These are phyloP conservation scores for Brachyalestes nurse DNA, from an alignment of 2,797 vertebrate genomes.

Conservation along the genomic window DNA sequence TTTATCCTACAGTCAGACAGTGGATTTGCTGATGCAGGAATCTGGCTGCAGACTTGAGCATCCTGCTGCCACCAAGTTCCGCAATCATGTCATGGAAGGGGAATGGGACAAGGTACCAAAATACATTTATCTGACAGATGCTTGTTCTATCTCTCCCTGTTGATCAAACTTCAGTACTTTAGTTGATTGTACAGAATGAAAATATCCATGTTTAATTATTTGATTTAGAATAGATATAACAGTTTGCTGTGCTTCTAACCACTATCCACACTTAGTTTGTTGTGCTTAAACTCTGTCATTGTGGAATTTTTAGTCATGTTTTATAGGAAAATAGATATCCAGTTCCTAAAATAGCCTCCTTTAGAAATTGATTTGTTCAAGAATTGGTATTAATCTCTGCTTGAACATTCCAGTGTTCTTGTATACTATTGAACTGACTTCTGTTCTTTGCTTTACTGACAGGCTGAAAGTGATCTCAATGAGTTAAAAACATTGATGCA, in stretches of 20 bases:
- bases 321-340: not conserved
- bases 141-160: too few species aligned
- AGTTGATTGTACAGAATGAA: not conserved
- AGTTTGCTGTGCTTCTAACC: not conserved
- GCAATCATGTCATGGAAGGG: slow-evolving; percentile 98
- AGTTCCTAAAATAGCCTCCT: not conserved
- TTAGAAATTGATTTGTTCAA: not conserved
- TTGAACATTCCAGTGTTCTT: not conserved
- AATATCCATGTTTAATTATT: not conserved
- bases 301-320: not conserved
- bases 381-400: not conserved
- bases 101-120: slow-evolving; percentile 95
- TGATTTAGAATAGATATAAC: not conserved
- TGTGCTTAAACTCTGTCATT: not conserved
- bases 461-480: slow-evolving; percentile 98
- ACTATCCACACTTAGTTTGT: not conserved
- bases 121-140: not conserved
- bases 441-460: slow-evolving; percentile 29
- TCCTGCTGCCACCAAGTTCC: slow-evolving; percentile 96
- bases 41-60: slow-evolving; percentile 98
- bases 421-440: not conserved
- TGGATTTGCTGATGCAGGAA: slow-evolving; percentile 99
- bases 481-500: slow-evolving; percentile 97
- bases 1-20: slow-evolving; percentile 87
- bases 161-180: not conserved